A percentile compares a stretch with the other conserved stretches of the same genome.
Evolutionary conservation across 2,113 vertebrate species (phyloP).

Genomic region (Ceyx melanurus): DNA sequence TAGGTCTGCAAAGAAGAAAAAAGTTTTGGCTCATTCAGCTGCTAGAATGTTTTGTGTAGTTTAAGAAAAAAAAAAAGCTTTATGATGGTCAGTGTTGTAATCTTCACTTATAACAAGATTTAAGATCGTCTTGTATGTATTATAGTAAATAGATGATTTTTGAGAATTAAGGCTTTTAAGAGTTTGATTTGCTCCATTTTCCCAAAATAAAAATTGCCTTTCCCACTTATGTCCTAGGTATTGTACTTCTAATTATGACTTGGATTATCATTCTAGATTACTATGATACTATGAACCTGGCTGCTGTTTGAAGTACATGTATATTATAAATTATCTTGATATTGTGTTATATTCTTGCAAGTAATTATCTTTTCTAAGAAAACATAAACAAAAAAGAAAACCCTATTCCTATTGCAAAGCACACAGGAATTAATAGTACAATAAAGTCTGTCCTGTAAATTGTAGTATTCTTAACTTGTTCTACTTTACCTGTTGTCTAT

Average conservation of each 20-base stretch:
- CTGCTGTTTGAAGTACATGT: slow-evolving; percentile 82
- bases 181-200: slow-evolving; percentile 82
- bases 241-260: slow-evolving; percentile 80
- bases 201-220: slow-evolving; percentile 79
- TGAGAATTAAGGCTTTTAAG: slow-evolving; percentile 85
- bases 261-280: slow-evolving; percentile 68
- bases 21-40: slow-evolving; percentile 70
- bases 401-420: slow-evolving; percentile 78
- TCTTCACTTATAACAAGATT: slow-evolving; percentile 76
- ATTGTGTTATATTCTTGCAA: slow-evolving; percentile 80
- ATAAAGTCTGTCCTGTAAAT: slow-evolving; percentile 80
- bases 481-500: slow-evolving; percentile 80
- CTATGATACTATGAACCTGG: slow-evolving; percentile 67
- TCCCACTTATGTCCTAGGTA: slow-evolving; percentile 78
- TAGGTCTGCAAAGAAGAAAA: slow-evolving; percentile 52
- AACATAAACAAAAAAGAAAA: slow-evolving; percentile 72
- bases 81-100: slow-evolving; percentile 75
- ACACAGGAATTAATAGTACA: slow-evolving; percentile 82
- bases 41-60: slow-evolving; percentile 83
- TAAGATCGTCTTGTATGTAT: slow-evolving; percentile 87
- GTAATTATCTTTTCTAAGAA: slow-evolving; percentile 85
- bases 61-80: slow-evolving; percentile 56
- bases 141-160: slow-evolving; percentile 94
- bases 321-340: slow-evolving; percentile 83
- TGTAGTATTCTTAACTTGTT: slow-evolving; percentile 82